phyloP scores from a whole-genome alignment of 2,113 vertebrate species.

The Tetrax tetrax region DNA sequence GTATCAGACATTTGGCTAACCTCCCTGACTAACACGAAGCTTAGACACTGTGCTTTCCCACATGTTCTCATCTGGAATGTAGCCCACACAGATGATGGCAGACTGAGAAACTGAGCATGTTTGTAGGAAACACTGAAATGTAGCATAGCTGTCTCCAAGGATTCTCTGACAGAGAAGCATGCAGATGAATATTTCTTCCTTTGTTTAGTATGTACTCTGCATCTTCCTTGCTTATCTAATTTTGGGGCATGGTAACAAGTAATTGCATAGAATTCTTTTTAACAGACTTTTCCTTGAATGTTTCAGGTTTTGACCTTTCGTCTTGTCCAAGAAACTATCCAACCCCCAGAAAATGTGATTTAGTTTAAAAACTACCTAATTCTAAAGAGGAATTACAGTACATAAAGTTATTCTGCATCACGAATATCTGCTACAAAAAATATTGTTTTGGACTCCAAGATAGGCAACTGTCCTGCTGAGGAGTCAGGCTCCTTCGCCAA shows the following conservation, averaged over 20 bases:
- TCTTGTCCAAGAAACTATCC: not conserved
- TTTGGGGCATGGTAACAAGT: not conserved
- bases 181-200: not conserved
- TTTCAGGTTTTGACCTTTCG: not conserved
- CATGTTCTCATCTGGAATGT: conserved; percentile 23
- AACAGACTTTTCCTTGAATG: not conserved
- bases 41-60: not conserved
- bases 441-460: not conserved
- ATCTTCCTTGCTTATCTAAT: not conserved
- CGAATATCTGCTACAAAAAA: not conserved
- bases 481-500: not conserved
- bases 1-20: conserved; percentile 40
- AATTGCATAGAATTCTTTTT: not conserved
- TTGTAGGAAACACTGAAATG: not conserved
- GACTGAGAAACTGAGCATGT: not conserved
- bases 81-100: not conserved
- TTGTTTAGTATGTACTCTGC: not conserved
- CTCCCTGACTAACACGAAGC: not conserved
- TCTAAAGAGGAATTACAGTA: not conserved
- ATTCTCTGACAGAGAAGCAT: not conserved
- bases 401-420: not conserved
- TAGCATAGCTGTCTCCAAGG: not conserved
- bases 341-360: not conserved
- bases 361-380: not conserved
- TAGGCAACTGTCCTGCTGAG: not conserved